These are phyloP conservation scores for Bubo bubo DNA, from an alignment of 2,113 vertebrate genomes.

Conservation along the genomic window DNA sequence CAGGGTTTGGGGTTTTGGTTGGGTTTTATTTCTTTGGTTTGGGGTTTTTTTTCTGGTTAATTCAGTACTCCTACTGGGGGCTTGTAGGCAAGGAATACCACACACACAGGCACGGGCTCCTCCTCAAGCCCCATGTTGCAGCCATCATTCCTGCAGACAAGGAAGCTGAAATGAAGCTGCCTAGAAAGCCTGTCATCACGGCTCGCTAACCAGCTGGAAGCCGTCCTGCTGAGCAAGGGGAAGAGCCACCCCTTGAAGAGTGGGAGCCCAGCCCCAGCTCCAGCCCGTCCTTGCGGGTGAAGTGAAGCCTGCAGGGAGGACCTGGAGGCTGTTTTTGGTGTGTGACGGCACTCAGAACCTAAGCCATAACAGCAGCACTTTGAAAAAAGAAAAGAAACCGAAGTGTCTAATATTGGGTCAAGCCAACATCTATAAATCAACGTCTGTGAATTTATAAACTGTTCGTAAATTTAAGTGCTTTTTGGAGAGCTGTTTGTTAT, in stretches of 20 bases:
- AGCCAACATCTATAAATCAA: constrained; percentile 79
- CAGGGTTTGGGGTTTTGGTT: background rate
- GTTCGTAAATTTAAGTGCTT: constrained; percentile 81
- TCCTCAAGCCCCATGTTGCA: background rate
- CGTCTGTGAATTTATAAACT: constrained; percentile 80
- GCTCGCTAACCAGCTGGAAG: constrained; percentile 31
- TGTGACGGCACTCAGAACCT: constrained; percentile 57
- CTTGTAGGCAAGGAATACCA: background rate
- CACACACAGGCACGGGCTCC: background rate
- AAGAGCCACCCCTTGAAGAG: constrained; percentile 9
- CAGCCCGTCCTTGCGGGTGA: accelerated
- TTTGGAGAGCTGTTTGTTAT: constrained; percentile 79
- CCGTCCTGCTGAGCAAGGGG: background rate
- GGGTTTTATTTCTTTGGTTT: background rate
- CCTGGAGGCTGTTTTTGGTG: constrained; percentile 25
- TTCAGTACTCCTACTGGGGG: background rate
- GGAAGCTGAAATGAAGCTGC: background rate
- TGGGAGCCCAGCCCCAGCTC: background rate
- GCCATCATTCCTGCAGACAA: constrained; percentile 29
- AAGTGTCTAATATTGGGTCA: constrained; percentile 72
- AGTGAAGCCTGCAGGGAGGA: accelerated
- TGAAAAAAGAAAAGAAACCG: constrained; percentile 66
- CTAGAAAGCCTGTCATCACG: constrained; percentile 33
- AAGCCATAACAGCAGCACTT: constrained; percentile 76
- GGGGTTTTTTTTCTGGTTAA: background rate